Evolutionary conservation across 2,888 invertebrate species (phyloP).

Genomic region (Homarus gammarus): DNA sequence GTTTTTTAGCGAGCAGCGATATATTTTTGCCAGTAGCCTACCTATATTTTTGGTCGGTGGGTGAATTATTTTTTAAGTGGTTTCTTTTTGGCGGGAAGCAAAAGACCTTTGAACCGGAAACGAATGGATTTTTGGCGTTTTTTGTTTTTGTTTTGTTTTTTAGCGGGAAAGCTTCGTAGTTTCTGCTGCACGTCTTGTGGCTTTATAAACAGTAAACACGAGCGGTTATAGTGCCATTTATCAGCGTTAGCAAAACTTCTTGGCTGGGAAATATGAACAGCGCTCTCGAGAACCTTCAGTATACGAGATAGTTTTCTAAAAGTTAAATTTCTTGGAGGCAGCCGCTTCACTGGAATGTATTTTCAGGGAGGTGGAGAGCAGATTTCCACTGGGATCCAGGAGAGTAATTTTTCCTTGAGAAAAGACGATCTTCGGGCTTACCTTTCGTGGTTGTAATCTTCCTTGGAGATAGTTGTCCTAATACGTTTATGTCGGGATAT

Average conservation of each 20-base stretch:
- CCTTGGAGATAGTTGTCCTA: too few relatives aligned
- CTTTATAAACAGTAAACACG: background rate
- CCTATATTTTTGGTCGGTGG: too few relatives aligned
- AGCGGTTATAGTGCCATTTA: background rate
- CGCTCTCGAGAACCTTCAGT: background rate
- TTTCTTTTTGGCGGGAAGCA: too few relatives aligned
- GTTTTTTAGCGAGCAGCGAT: too few relatives aligned
- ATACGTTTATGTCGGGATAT: too few relatives aligned
- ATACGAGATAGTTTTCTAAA: background rate
- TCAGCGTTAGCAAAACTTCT: background rate
- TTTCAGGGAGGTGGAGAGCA: background rate
- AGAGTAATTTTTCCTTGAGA: background rate
- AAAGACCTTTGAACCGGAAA: too few relatives aligned
- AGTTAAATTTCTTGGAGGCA: constrained; percentile 1
- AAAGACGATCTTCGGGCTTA: background rate
- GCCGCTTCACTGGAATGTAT: constrained; percentile 4
- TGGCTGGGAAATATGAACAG: background rate
- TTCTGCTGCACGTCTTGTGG: background rate
- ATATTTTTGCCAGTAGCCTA: too few relatives aligned
- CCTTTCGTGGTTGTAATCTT: background rate
- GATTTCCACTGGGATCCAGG: background rate
- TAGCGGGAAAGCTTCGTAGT: too few relatives aligned
- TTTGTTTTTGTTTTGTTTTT: background rate
- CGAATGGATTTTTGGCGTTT: too few relatives aligned
- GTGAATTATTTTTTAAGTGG: too few relatives aligned